Evolutionary conservation across 2,797 vertebrate species (phyloP), one percentile per base, ranked within the genome.

Genomic region (Pseudomugil gertrudae): DNA sequence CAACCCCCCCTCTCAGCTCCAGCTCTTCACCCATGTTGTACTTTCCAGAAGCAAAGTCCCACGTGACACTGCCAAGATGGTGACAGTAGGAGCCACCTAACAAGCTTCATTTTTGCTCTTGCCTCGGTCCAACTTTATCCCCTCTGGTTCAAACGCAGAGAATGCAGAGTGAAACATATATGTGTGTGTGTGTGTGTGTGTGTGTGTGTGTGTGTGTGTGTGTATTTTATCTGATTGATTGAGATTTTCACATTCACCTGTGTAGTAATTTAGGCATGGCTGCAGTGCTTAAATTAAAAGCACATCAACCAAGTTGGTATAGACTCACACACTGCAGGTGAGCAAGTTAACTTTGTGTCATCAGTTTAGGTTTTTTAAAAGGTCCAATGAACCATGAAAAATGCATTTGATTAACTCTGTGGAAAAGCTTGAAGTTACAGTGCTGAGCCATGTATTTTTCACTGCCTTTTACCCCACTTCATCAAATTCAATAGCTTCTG

Each of bases 401-500:
- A 27, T 72, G 66, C 76, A 78, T 72, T 75, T 57, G 57, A 32
- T 74, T 75, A 75, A 69, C 43, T 74, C 17, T 9, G 8, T 23
- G 11, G n/a, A 50, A 24, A 43, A 9, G 57, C 61, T 53, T 26
- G 47, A 63, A 69, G 30, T 26, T 80, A 56, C 57, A 78, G 66
- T 57, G 75, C 83, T 76, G 79, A 84, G 80, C 57, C 40, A 48
- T 7, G 30, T 56, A 24, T 63, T 62, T 74, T 57, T 52, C 47
- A 47, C 72, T 66, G 66, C 60, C 45, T 60, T 52, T 63, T 53
- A 59, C 63, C 47, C 27, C 56, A 60, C 66, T 69, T 51, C 9
- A 14, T 54, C 80, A 45, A 69, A 38, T 23, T 9, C 10, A 3
- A 10, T 10, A 21, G 19, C 43, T 21, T 19, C 23, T 21, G 8